Evolutionary conservation across 30 jellyfish, hydroid and myxozoan genomes (phyloP).

Genomic region (Catostylus mosaicus): DNA sequence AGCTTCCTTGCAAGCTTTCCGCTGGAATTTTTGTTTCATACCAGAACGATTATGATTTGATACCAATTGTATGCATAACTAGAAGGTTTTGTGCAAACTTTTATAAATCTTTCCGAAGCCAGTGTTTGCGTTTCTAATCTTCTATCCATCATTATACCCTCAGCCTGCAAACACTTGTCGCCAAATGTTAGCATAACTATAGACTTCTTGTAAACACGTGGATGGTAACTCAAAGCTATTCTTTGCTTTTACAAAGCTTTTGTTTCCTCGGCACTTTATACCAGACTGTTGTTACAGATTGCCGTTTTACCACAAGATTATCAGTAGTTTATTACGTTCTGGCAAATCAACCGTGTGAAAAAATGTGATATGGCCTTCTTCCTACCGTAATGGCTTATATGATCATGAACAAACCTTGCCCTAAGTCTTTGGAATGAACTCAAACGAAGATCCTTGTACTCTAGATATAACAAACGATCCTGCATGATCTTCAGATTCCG

Average conservation of each 20-base stretch:
- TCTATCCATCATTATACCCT: background rate
- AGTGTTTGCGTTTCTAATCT: background rate
- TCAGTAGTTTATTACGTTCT: background rate
- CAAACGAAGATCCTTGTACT: no score
- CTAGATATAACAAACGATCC: no score
- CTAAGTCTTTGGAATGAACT: no score
- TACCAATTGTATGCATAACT: background rate
- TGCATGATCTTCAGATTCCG: no score
- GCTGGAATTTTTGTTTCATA: background rate
- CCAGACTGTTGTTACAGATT: constrained; percentile 7
- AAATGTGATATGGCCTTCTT: no score
- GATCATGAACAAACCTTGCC: no score
- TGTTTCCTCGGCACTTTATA: constrained; percentile 14
- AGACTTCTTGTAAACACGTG: background rate
- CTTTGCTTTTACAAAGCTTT: constrained; percentile 15
- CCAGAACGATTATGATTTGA: background rate
- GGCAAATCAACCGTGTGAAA: background rate
- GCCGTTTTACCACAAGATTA: background rate
- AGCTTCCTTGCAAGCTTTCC: no score
- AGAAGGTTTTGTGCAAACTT: background rate
- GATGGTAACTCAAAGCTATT: background rate
- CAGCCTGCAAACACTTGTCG: constrained; percentile 10
- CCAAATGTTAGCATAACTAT: background rate
- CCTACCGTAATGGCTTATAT: no score
- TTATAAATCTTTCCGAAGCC: background rate